Base-by-base conservation (phyloP, 1,140 invertebrate genomes). In the Aphelenchoides fujianensis region DNA sequence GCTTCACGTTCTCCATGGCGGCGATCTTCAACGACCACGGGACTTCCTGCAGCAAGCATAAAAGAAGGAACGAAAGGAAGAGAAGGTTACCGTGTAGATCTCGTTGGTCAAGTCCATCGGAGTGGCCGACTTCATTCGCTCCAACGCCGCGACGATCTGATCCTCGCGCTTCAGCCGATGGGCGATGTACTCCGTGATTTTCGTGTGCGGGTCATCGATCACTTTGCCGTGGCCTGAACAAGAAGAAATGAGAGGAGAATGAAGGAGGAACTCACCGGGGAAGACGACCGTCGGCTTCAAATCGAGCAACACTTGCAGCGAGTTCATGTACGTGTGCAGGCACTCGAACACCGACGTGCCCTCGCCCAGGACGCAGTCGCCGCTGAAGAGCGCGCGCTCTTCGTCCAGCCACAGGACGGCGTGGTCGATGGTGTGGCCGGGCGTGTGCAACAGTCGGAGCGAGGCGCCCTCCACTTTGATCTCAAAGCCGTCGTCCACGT, bases 351-450 rank as follows among this genome's bases (percentile, higher is more conserved):
- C 82, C 3, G 92, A 89, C 1, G 94, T 95, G 3, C 93, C 92
- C 87, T 98, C 95, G 0, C 95, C 94, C n/a, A 32, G 52, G 19
- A 73, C 32, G 48, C 54, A 74, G 67, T 79, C 77, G 2, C 79
- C 75, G 41, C 74, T 83, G 79, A 98, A 98, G 0, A 98, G 75
- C 0, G 90, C 88, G 73, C 92, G 90, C 63, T 97, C 94, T 84
- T 96, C 92, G 68, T 90, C 81, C 31, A 97, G 85, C 34, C 89
- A 87, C 1, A 98, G 81, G 5, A 91, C 88, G 2, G 92, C 89
- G 87, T 98, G 96, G 87, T 99, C 96, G 3, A 90, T 91, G 28
- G 94, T 92, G 85, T 98, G 96, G 0, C 96, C 96, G 1, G 96
- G 96, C 1, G 95, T 97, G 80, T 93, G 89, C 37, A 92, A 85